These are phyloP conservation scores for Montipora efflorescens DNA, from an alignment of 64 coral and sea anemone genomes.

Conservation along the genomic window DNA sequence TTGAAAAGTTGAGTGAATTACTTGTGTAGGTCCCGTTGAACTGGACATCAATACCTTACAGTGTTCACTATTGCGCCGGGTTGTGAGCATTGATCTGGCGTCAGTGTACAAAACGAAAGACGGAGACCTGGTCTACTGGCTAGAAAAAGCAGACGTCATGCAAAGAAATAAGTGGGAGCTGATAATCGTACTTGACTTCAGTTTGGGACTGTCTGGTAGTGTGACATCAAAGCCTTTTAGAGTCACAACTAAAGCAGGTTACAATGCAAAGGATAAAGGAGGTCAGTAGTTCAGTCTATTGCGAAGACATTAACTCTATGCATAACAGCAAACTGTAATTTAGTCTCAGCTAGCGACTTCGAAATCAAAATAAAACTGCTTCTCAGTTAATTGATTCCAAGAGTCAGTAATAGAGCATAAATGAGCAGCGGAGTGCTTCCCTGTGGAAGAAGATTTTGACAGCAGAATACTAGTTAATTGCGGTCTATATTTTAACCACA, in stretches of 20 bases:
- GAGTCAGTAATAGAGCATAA: too few relatives aligned
- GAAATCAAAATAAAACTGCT: too few relatives aligned
- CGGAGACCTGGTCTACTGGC: conserved; percentile 39
- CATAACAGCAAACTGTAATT: not conserved
- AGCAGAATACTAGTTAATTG: too few relatives aligned
- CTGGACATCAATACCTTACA: not conserved
- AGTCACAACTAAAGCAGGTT: conserved; percentile 45
- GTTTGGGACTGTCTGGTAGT: not conserved
- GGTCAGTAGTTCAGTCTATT: not conserved
- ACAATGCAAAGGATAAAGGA: conserved; percentile 13
- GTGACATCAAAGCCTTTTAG: conserved; percentile 33
- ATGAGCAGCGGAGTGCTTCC: too few relatives aligned
- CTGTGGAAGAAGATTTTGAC: too few relatives aligned
- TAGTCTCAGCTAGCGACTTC: too few relatives aligned
- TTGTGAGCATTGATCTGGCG: conserved; percentile 9
- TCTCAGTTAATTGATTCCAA: too few relatives aligned
- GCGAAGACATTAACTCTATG: not conserved
- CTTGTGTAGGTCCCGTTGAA: conserved; percentile 26
- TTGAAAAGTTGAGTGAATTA: not conserved
- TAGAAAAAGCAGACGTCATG: conserved; percentile 49
- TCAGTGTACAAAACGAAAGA: conserved; percentile 44
- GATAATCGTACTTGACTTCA: conserved; percentile 22
- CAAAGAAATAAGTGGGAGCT: conserved; percentile 56
- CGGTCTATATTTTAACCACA: too few relatives aligned
- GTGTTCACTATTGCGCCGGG: not conserved